phyloP scores from a whole-genome alignment of 1,140 invertebrate species.

The Homarus americanus region DNA sequence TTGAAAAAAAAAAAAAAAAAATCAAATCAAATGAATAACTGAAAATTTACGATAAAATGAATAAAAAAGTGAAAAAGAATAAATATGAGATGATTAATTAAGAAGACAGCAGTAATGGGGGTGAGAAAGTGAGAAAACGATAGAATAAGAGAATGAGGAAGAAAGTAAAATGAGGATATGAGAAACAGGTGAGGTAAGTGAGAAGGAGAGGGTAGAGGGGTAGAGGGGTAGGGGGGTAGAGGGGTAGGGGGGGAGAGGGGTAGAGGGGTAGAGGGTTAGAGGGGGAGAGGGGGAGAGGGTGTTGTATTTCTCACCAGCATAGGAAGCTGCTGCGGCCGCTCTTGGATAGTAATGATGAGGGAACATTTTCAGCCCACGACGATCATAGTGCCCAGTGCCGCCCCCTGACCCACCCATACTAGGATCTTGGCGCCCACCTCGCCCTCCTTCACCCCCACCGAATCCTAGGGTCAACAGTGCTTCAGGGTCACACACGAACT shows the following conservation, averaged over 20 bases:
- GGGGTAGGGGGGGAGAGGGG: too few species aligned
- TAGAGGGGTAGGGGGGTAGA: too few species aligned
- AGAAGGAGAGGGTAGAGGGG: neutral
- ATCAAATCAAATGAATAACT: too few species aligned
- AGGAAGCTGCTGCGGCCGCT: constrained; percentile 57
- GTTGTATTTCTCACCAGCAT: constrained; percentile 28
- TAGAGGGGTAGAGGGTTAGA: too few species aligned
- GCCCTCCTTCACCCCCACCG: constrained; percentile 60
- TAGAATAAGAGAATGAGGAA: neutral
- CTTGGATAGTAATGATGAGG: constrained; percentile 55
- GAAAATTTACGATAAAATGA: too few species aligned
- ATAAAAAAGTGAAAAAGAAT: too few species aligned
- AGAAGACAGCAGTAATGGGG: neutral
- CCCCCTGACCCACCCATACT: constrained; percentile 23
- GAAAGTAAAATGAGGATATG: neutral
- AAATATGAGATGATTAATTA: neutral
- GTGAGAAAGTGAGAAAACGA: neutral
- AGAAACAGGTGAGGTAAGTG: neutral
- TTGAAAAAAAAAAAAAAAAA: too few species aligned
- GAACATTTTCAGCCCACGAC: constrained; percentile 45
- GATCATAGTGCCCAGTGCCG: constrained; percentile 38
- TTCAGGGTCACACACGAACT: constrained; percentile 96
- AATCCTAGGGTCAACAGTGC: constrained; percentile 81
- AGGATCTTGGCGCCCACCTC: constrained; percentile 38
- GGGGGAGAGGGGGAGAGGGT: neutral